Evolutionary conservation across 1,140 invertebrate species (phyloP).

Genomic region (Drosophila teissieri): DNA sequence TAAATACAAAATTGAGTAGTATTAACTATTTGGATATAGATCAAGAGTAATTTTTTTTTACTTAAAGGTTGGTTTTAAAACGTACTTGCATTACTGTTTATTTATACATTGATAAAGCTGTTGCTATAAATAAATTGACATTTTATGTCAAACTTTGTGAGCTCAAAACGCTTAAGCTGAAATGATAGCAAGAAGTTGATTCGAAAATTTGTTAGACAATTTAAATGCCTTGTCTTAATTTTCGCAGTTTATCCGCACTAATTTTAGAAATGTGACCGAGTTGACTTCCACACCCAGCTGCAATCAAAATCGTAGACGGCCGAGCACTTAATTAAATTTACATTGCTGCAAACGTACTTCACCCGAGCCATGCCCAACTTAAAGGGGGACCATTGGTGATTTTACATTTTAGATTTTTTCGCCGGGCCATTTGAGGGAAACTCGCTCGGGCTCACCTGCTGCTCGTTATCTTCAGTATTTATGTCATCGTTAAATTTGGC

Average conservation of each 20-base stretch:
- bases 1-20: no score
- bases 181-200: no score
- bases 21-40: no score
- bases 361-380: neutral
- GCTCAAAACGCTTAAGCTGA: no score
- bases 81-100: no score
- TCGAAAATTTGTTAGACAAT: neutral
- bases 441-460: conserved; percentile 45
- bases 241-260: neutral
- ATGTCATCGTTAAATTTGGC: conserved; percentile 76
- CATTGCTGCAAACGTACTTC: conserved; percentile 2
- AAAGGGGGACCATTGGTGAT: conserved; percentile 15
- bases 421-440: conserved; percentile 45
- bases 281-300: neutral
- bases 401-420: conserved; percentile 30
- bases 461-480: conserved; percentile 72
- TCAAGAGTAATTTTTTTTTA: no score
- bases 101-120: no score
- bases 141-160: no score
- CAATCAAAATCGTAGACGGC: conserved; percentile 11
- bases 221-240: neutral
- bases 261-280: neutral
- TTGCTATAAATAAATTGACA: no score
- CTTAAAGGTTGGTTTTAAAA: no score
- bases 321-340: conserved; percentile 22